Evolutionary conservation across 2,888 invertebrate species (phyloP).

Genomic region (Chymomyza fuscimana): DNA sequence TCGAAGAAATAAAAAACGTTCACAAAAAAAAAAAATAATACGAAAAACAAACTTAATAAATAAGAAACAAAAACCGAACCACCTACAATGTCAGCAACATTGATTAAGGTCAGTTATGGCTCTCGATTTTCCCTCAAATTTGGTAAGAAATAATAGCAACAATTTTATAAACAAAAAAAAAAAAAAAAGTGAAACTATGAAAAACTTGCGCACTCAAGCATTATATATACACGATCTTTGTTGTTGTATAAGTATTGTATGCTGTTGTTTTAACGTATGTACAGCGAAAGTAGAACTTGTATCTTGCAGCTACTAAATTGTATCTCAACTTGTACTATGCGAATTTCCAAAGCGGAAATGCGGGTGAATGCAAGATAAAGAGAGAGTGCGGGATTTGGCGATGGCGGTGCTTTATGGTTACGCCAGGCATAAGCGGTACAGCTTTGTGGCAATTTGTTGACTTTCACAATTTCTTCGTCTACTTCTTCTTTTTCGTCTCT

Average conservation of each 20-base stretch:
- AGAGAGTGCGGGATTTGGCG: conserved; percentile 33
- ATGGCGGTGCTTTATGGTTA: conserved; percentile 56
- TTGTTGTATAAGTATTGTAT: conserved; percentile 22
- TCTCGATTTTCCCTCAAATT: conserved; percentile 22
- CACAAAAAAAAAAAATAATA: neutral
- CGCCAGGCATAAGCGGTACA: neutral
- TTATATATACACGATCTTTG: neutral
- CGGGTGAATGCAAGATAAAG: conserved; percentile 10
- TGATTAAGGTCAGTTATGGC: conserved; percentile 69
- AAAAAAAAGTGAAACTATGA: conserved; percentile 10
- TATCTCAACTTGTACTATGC: conserved; percentile 37
- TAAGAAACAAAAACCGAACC: conserved; percentile 19
- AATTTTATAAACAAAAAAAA: neutral
- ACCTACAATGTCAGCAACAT: conserved; percentile 37
- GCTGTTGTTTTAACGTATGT: conserved; percentile 15
- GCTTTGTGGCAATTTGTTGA: conserved; percentile 34
- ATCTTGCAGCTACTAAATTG: neutral
- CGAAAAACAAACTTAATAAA: neutral
- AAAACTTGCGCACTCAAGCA: neutral
- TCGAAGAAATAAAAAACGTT: too few relatives aligned
- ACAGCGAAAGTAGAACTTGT: conserved; percentile 67
- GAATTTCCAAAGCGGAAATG: conserved; percentile 63
- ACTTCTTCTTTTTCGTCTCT: too few relatives aligned
- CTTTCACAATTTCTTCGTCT: conserved; percentile 51
- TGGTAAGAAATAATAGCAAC: neutral